Evolutionary conservation across 2,797 vertebrate species (phyloP).

Genomic region (Knipowitschia caucasica): DNA sequence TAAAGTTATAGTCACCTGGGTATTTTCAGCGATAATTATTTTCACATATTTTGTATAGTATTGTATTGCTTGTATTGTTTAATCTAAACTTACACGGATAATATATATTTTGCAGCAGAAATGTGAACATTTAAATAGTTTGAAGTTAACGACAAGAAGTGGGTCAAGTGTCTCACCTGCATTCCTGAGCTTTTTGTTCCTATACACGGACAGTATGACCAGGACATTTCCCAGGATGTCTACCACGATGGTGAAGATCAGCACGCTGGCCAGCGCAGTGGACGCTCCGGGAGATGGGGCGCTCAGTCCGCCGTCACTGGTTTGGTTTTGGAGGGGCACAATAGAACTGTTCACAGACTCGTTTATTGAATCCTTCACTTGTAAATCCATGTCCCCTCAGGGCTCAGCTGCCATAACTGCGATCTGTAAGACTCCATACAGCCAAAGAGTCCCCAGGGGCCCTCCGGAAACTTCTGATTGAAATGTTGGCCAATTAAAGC

Average conservation of each 20-base stretch:
- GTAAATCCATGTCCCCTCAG: constrained; percentile 70
- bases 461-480: constrained; percentile 39
- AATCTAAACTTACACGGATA: too few species aligned
- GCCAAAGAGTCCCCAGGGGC: not conserved
- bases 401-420: constrained; percentile 30
- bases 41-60: not conserved
- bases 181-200: constrained; percentile 82
- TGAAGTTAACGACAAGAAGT: not conserved
- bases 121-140: too few species aligned
- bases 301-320: constrained; percentile 35
- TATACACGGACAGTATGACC: constrained; percentile 79
- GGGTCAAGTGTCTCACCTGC: constrained; percentile 64
- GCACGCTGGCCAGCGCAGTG: constrained; percentile 78
- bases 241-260: constrained; percentile 79
- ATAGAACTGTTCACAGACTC: constrained; percentile 42
- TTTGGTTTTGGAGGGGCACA: constrained; percentile 45
- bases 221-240: constrained; percentile 80
- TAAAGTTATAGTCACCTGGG: too few species aligned
- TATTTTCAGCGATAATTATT: too few species aligned
- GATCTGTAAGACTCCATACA: constrained; percentile 11
- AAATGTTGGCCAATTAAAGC: not conserved
- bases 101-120: too few species aligned
- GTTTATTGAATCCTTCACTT: constrained; percentile 54
- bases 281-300: constrained; percentile 59
- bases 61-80: too few species aligned